Evolutionary conservation across 2,797 vertebrate genomes (phyloP).

Genomic region (Phalloptychus januarius): DNA sequence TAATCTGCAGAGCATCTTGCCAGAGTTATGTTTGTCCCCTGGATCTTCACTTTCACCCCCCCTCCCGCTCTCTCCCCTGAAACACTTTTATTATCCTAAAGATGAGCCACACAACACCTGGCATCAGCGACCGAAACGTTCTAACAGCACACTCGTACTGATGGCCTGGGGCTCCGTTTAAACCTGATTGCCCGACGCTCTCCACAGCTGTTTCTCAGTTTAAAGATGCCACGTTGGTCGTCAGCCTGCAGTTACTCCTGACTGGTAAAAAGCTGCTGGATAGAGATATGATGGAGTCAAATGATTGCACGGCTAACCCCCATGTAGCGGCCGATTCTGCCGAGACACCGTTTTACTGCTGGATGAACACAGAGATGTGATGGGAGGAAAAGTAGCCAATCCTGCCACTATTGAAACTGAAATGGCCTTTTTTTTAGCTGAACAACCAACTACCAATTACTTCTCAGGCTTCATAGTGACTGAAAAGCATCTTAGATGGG

Average conservation of each 20-base stretch:
- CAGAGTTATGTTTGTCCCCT: not conserved
- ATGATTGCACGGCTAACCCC: constrained; percentile 20
- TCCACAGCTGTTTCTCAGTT: constrained; percentile 30
- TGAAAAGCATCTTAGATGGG: not conserved
- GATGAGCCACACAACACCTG: not conserved
- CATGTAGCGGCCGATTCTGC: constrained; percentile 4
- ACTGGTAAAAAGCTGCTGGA: constrained; percentile 30
- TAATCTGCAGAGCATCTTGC: not conserved
- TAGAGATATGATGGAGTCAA: constrained; percentile 13
- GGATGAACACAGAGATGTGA: constrained; percentile 19
- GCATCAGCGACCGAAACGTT: not conserved
- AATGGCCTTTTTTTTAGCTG: not conserved
- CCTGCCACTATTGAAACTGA: not conserved
- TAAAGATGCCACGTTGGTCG: constrained; percentile 5
- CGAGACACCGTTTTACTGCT: constrained; percentile 12
- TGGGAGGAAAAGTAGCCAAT: not conserved
- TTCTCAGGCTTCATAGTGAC: not conserved
- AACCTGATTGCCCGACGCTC: constrained; percentile 8
- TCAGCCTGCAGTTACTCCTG: constrained; percentile 11
- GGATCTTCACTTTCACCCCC: not conserved
- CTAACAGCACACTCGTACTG: not conserved
- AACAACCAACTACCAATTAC: not conserved
- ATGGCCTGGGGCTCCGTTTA: constrained; percentile 28
- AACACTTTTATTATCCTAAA: not conserved
- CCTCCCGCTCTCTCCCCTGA: not conserved